A percentile compares a stretch with the other conserved stretches of the same genome.
Evolutionary conservation across 2,797 vertebrate species (phyloP).

Genomic region (Lutjanus campechanus): DNA sequence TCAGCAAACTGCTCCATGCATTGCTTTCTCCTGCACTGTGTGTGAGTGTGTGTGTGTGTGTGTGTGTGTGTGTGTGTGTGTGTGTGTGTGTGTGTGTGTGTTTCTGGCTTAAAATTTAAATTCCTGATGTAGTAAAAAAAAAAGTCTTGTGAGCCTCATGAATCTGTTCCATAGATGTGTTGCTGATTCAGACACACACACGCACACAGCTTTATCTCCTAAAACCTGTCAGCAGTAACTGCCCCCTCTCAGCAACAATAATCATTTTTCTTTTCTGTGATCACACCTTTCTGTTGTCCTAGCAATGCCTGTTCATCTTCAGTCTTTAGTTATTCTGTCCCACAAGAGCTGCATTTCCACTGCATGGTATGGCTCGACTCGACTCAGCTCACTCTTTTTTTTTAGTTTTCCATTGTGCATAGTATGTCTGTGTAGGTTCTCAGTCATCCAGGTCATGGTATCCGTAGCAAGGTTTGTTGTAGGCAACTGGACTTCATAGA

Average conservation of each 20-base stretch:
- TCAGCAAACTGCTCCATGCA: conserved; percentile 1
- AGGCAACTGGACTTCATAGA: no score
- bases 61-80: neutral
- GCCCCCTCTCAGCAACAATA: neutral
- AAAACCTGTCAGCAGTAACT: neutral
- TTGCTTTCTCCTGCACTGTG: neutral
- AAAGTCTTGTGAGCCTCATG: neutral
- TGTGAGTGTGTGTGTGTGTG: neutral
- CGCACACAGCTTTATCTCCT: neutral
- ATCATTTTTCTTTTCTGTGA: neutral
- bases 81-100: neutral
- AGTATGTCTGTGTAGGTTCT: no score
- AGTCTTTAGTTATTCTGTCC: neutral
- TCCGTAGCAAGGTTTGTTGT: no score
- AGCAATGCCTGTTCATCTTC: neutral
- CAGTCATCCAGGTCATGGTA: no score
- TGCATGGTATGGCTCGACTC: no score
- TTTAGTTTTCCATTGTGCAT: no score
- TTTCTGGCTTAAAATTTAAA: neutral
- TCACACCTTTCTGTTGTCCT: neutral
- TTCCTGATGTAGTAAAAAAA: neutral
- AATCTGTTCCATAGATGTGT: neutral
- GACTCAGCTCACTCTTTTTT: no score
- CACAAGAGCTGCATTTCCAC: neutral
- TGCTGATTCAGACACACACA: neutral